phyloP scores from a whole-genome alignment of 2,888 invertebrate genomes.

The Hypena proboscidalis region DNA sequence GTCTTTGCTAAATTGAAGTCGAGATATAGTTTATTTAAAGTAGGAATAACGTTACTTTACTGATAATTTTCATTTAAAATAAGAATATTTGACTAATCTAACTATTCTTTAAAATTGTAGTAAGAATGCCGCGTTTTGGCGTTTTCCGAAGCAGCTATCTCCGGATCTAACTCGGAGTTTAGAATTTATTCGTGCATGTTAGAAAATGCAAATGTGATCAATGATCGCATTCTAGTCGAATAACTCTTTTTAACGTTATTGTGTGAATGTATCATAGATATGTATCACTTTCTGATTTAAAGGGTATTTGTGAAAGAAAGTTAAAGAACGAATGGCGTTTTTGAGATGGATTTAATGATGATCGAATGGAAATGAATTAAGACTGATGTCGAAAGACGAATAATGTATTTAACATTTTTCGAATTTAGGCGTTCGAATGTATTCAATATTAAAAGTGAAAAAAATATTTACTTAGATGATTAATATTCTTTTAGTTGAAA shows the following conservation, averaged over 20 bases:
- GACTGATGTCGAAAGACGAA: slow-evolving; percentile 24
- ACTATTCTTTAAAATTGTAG: not conserved
- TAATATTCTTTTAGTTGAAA: too few relatives aligned
- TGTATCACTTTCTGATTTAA: slow-evolving; percentile 27
- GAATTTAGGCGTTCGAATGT: not conserved
- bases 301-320: slow-evolving; percentile 6
- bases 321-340: not conserved
- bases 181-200: slow-evolving; percentile 21
- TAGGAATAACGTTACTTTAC: too few relatives aligned
- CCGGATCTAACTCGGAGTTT: slow-evolving; percentile 19
- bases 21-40: too few relatives aligned
- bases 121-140: slow-evolving; percentile 15
- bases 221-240: slow-evolving; percentile 14
- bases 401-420: not conserved
- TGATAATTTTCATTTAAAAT: too few relatives aligned
- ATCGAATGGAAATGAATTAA: slow-evolving; percentile 27
- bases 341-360: slow-evolving; percentile 28
- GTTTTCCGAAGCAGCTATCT: slow-evolving; percentile 24
- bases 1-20: too few relatives aligned
- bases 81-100: too few relatives aligned
- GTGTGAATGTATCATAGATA: slow-evolving; percentile 18
- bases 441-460: not conserved
- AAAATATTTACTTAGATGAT: too few relatives aligned
- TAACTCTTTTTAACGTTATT: slow-evolving; percentile 6
- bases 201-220: slow-evolving; percentile 40